Evolutionary conservation across 1,140 invertebrate species (phyloP), one percentile per base, ranked within the genome.

Genomic region (Calephelis nemesis): DNA sequence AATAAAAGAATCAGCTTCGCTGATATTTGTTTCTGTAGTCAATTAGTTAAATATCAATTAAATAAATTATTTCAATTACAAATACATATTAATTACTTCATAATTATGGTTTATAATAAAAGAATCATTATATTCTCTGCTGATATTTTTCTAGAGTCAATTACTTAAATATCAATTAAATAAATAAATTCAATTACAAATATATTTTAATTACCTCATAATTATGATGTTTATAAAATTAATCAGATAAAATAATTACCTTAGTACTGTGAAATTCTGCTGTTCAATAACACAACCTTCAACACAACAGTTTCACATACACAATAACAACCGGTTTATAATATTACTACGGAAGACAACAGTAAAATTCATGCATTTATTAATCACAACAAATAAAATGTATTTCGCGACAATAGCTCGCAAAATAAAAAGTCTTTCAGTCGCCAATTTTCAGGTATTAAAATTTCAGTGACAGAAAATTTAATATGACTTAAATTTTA

Each of bases 211-310:
- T 58, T 19, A 58, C 52, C 10, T 58, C 42, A 42, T 19, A 30
- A 64, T n/a, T 50, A 64, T 48, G n/a, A 19, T 30, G 7, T 45
- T 45, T 6, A 45, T 39, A 58, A 58, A 11, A 39, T 13, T 39
- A 0, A 19, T 7, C 47, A 50, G 4, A 10, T 64, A 30, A 7
- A 15, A 63, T 63, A 75, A 76, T 81, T 75, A 86, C 85, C 81
- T 85, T 86, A 58, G 83, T 50, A 50, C 66, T 68, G 70, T 69
- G 75, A 78, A 69, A 84, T 81, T 70, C 78, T 78, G 80, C 74
- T 79, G 77, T 80, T 85, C 71, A 69, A 69, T 64, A 82, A 67
- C 84, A 86, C 85, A 86, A 86, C 80, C 84, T 81, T 74, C 54
- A 72, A 70, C 81, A 86, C 83, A 87, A 83, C 81, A 78, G 72